These are phyloP conservation scores for Darevskia nairensis DNA, from an alignment of 2,797 vertebrate genomes.

Conservation along the genomic window DNA sequence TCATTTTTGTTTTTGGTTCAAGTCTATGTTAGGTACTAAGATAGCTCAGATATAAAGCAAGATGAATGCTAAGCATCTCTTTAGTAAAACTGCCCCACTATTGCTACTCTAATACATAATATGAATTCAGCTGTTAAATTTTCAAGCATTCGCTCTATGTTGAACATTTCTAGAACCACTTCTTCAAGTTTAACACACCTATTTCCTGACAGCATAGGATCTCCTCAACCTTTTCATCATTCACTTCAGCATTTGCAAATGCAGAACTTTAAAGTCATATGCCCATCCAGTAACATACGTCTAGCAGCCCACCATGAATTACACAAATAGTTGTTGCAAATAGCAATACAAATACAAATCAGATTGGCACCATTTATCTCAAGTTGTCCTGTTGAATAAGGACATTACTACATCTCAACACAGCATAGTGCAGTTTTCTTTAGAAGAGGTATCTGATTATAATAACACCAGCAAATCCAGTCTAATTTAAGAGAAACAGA, in stretches of 20 bases:
- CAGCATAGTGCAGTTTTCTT: not conserved
- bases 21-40: not conserved
- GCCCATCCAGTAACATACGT: not conserved
- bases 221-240: not conserved
- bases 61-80: rapidly evolving
- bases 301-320: not conserved
- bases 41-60: not conserved
- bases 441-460: not conserved
- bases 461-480: not conserved
- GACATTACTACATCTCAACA: not conserved
- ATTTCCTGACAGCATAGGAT: not conserved
- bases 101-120: not conserved
- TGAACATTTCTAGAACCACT: not conserved
- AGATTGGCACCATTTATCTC: not conserved
- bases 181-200: not conserved
- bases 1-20: not conserved
- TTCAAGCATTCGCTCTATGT: rapidly evolving
- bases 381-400: not conserved
- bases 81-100: not conserved
- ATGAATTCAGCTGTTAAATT: rapidly evolving
- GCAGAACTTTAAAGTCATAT: not conserved
- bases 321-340: not conserved
- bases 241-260: not conserved
- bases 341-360: not conserved
- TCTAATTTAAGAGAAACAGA: not conserved